Base-by-base conservation (phyloP, 2,888 invertebrate genomes). In the Troides aeacus region DNA sequence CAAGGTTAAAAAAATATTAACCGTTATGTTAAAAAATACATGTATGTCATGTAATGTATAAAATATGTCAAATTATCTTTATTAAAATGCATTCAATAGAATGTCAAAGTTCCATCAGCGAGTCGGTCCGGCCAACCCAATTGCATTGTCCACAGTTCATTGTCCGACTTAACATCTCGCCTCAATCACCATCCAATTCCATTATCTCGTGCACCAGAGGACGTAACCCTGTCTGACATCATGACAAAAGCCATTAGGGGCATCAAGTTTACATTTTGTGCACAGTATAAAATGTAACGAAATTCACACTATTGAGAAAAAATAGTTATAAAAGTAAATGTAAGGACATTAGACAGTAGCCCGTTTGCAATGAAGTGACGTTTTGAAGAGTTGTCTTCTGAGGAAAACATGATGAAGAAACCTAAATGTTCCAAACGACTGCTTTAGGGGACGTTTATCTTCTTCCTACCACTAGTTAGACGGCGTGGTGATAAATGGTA, bases 131-230 rank as follows among this genome's bases (percentile, higher is more conserved):
- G 6, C 17, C 53, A 53, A 53, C n/a, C n/a, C 53, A 12, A 18
- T 53, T 18, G 53, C 18, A 53, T 53, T 53, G 53, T 53, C 53
- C 53, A 53, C n/a, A 53, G 7, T 61, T 18, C 42, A 61, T 61
- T 61, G 61, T 42, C 61, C 21, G 21, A 61, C 42, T 8, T 61
- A 61, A 21, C 61, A 61, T 42, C 39, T 61, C 61, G 61, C 17
- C 21, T 42, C 61, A 12, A 30, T 42, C 21, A 21, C 39, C 39
- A 61, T 61, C 39, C n/a, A 39, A 21, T 61, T 42, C 36, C 42
- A 61, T 61, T 61, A 24, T 61, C 42, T 42, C 61, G 7, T 42
- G 30, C n/a, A 42, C 7, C 60, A 21, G 21, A 21, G 18, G 39
- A 4, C 10, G 61, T 39, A 61, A 61, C 21, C 61, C 42, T 30